Percentiles rank a stretch among this genome's conserved stretches.
Evolutionary conservation across 2,888 invertebrate genomes (phyloP).

Genomic region (Nebria salina): DNA sequence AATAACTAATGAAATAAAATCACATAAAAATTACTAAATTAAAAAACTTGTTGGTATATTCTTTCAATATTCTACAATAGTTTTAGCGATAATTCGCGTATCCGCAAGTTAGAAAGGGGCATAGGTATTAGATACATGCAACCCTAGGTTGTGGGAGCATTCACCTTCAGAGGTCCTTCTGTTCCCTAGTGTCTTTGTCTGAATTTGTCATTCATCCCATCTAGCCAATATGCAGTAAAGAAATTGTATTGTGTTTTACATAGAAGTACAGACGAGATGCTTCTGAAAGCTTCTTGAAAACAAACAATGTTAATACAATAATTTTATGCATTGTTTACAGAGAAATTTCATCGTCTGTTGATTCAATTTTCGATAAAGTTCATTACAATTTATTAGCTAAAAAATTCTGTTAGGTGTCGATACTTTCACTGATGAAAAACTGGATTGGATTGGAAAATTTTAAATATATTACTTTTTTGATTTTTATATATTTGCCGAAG

Average conservation of each 20-base stretch:
- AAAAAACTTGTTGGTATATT: no score
- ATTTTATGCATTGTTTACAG: slow-evolving; percentile 2
- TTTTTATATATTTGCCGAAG: not conserved
- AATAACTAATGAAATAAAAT: no score
- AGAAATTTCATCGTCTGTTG: not conserved
- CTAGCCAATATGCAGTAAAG: slow-evolving; percentile 46
- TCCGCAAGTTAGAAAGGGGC: not conserved
- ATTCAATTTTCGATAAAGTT: not conserved
- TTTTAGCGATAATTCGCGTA: slow-evolving; percentile 9
- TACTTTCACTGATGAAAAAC: slow-evolving; percentile 12
- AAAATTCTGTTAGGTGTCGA: not conserved
- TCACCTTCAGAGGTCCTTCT: not conserved
- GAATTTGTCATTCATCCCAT: slow-evolving; percentile 41
- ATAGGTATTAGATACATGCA: slow-evolving; percentile 14
- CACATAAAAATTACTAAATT: no score
- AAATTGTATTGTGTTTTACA: slow-evolving; percentile 23
- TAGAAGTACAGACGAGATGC: slow-evolving; percentile 4
- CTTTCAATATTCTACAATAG: not conserved
- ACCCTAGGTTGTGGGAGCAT: not conserved
- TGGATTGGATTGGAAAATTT: no score
- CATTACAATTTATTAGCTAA: not conserved
- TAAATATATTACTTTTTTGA: no score
- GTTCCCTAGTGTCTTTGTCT: slow-evolving; percentile 28
- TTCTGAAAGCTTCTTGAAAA: not conserved
- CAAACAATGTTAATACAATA: not conserved